A percentile compares a stretch with the other conserved stretches of the same genome.
Conservation (phyloP, 1,140 invertebrate genomes). For the Dendroctonus ponderosae region DNA sequence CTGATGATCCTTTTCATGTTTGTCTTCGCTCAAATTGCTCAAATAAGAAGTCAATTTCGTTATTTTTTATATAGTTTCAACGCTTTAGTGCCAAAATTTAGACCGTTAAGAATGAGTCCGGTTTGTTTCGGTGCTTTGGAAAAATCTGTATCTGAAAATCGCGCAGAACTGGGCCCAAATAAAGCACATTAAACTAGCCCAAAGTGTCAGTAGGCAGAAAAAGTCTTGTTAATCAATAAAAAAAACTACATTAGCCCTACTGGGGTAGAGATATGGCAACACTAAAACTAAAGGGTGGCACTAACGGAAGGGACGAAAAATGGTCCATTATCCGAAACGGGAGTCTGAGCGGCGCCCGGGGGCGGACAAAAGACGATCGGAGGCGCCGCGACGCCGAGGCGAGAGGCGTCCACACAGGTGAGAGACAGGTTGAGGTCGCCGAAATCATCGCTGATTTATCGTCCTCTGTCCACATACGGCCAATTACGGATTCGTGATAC, state of each 20-base stretch:
- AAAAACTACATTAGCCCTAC: constrained; percentile 9
- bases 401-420: constrained; percentile 20
- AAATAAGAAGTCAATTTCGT: too few relatives aligned
- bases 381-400: constrained; percentile 28
- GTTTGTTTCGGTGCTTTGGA: too few relatives aligned
- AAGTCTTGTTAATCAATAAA: background rate
- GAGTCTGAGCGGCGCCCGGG: constrained; percentile 32
- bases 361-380: constrained; percentile 32
- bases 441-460: background rate
- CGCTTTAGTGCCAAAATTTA: too few relatives aligned
- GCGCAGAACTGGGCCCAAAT: too few relatives aligned
- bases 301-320: constrained; percentile 33
- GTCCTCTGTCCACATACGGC: background rate
- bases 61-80: too few relatives aligned
- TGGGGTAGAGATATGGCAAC: background rate
- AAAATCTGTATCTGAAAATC: too few relatives aligned
- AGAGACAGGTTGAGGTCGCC: constrained; percentile 18
- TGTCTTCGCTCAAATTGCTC: too few relatives aligned
- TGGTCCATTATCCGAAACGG: constrained; percentile 34
- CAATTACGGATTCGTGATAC: too few relatives aligned
- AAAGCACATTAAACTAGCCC: too few relatives aligned
- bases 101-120: too few relatives aligned
- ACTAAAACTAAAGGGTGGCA: constrained; percentile 26
- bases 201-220: too few relatives aligned
- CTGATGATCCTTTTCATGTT: constrained; percentile 1